Evolutionary conservation across 1,140 invertebrate species (phyloP).

Genomic region (Drosophila takahashii): DNA sequence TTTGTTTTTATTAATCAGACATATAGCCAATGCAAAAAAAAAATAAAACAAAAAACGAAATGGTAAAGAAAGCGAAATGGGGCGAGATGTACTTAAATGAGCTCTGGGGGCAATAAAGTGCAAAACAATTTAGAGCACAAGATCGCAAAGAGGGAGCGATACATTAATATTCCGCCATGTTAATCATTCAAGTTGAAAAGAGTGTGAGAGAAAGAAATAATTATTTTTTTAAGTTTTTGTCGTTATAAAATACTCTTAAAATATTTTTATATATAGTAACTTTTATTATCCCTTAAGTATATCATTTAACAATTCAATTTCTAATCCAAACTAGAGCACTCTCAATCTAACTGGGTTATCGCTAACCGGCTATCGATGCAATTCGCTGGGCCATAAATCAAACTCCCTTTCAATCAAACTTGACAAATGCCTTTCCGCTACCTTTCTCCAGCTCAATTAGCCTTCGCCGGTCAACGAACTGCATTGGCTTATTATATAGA

Average conservation of each 20-base stretch:
- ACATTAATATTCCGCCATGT: neutral
- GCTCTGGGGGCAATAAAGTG: slow-evolving; percentile 34
- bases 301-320: neutral
- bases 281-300: neutral
- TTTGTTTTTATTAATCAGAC: slow-evolving; percentile 74
- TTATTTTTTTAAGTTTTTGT: neutral
- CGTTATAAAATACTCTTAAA: too few relatives aligned
- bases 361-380: neutral
- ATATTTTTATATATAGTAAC: too few relatives aligned
- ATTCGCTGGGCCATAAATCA: slow-evolving; percentile 42
- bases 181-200: neutral
- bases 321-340: neutral
- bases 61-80: slow-evolving; percentile 26
- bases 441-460: slow-evolving; percentile 77
- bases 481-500: slow-evolving; percentile 11
- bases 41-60: slow-evolving; percentile 13
- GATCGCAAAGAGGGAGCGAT: neutral
- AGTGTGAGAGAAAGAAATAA: neutral
- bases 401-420: slow-evolving; percentile 75
- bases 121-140: slow-evolving; percentile 34
- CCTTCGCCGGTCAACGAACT: slow-evolving; percentile 62
- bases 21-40: slow-evolving; percentile 19
- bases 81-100: slow-evolving; percentile 29
- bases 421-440: slow-evolving; percentile 78
- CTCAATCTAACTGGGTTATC: slow-evolving; percentile 24